Evolutionary conservation across 2,888 invertebrate genomes (phyloP), one percentile per base, ranked within the genome.

Genomic region (Drosophila leonis): DNA sequence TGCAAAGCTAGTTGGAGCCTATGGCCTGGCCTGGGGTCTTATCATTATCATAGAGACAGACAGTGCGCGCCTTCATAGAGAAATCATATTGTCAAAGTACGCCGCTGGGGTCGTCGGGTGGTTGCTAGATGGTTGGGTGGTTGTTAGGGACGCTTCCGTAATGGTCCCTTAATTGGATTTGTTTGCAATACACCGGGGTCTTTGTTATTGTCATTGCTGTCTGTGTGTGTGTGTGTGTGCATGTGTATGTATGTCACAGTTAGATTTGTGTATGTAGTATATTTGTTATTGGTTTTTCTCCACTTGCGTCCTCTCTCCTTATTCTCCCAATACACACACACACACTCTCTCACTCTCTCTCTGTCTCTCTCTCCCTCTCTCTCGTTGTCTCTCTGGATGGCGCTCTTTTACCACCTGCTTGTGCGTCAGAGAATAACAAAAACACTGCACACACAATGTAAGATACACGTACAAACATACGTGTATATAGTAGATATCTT

Each of bases 371-470:
- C 31, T 15, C 44, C 15, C 44, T 6, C 52, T 60, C 79, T 75
- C 64, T 49, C 56, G 46, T 56, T 66, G 41, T 52, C 71, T 64
- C 51, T 68, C 72, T 61, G 31, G 8, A 48, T 64, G 57, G 57
- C 61, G 70, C 70, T 77, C 72, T 79, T 68, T 64, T 71, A 57
- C 82, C 85, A 87, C 84, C 82, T 85, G 84, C 84, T 84, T 78
- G 74, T 84, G 84, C 88, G 88, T 80, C 82, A 72, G 85, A 86
- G 75, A 85, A 82, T 82, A 88, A 88, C 86, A 86, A 86, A 82
- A 78, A 84, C 82, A 86, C 67, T 46, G 72, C 72, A 65, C 67
- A 66, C 66, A 67, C 69, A 65, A 35, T 75, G 49, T 52, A 62
- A 51, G 46, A 70, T 46, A 67, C 62, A 75, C 65, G 39, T 56